Base-by-base conservation (phyloP, 2,888 invertebrate genomes). In the Drymonia ruficornis region DNA sequence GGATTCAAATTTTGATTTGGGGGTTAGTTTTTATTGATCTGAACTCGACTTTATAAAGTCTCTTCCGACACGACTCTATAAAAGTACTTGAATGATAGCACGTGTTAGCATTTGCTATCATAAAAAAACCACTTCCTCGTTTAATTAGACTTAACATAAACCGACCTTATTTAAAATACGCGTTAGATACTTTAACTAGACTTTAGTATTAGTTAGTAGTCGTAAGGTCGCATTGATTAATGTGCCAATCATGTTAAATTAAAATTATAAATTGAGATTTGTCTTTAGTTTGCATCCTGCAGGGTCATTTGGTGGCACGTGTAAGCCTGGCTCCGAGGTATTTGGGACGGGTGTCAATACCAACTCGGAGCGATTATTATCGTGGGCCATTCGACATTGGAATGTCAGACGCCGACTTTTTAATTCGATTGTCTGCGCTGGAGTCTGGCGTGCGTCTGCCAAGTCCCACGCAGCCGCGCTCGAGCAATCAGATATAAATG, bases 161-260 rank as follows among this genome's bases (percentile, higher is more conserved):
- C 23, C 23, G 23, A 13, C 19, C 43, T 43, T 43, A 23, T 18
- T 43, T 43, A 23, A 13, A 23, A 23, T 7, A 23, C 4, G 43
- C 13, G 7, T 16, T 9, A 16, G 16, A 15, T 16, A 40, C 16
- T 8, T 9, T 19, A 11, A 43, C 19, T 19, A 43, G 12, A 12
- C 19, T 43, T n/a, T n/a, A n/a, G n/a, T n/a, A 38, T 36, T 19
- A 12, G 19, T n/a, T 16, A 48, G 13, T 15, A 15, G 29, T 34
- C 31, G 48, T 15, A 15, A 15, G 31, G 11, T 38, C 18, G 36
- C 11, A 9, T 7, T 38, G 19, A 36, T 49, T 36, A 36, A 49
- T 49, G 38, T 38, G 13, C 38, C 15, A 31, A 36, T 49, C 29
- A 49, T 49, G 29, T 47, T 7, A 29, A 11, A 31, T 31, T 16